phyloP scores from a whole-genome alignment of 1,140 invertebrate species.

The Lordiphosa mommai region DNA sequence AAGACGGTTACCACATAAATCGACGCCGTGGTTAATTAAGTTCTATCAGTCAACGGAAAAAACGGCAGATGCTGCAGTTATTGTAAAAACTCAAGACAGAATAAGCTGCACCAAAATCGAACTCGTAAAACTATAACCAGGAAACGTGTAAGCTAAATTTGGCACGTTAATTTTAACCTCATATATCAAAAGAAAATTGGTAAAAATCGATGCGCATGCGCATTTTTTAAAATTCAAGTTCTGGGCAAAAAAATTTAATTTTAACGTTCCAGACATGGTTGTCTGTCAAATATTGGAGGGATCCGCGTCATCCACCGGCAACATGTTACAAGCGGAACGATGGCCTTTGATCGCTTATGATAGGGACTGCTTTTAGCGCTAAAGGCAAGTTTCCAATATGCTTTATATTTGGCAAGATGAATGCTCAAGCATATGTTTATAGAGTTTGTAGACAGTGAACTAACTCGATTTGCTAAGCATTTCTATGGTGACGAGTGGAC shows the following conservation, averaged over 20 bases:
- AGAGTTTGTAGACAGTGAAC: not conserved
- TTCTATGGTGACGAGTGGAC: not conserved
- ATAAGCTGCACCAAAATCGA: too few relatives aligned
- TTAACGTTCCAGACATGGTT: not conserved
- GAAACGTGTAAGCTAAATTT: too few relatives aligned
- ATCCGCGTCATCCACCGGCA: constrained; percentile 1
- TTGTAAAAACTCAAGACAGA: too few relatives aligned
- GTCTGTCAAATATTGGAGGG: constrained; percentile 4
- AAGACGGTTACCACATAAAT: too few relatives aligned
- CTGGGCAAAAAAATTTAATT: constrained; percentile 9
- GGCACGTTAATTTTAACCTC: too few relatives aligned
- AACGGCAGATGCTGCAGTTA: too few relatives aligned
- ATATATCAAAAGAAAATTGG: too few relatives aligned
- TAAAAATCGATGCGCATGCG: not conserved
- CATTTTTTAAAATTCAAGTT: constrained; percentile 4
- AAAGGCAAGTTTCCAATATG: not conserved
- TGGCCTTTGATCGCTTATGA: not conserved
- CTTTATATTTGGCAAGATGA: not conserved
- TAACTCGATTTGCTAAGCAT: not conserved
- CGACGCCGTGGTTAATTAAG: too few relatives aligned
- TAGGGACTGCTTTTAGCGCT: not conserved
- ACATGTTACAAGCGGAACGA: constrained; percentile 2
- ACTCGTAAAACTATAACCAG: too few relatives aligned
- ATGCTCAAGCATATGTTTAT: not conserved
- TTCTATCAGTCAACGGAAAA: too few relatives aligned